phyloP scores from a whole-genome alignment of 2,797 vertebrate genomes.

The Enteromius trimaculatus region DNA sequence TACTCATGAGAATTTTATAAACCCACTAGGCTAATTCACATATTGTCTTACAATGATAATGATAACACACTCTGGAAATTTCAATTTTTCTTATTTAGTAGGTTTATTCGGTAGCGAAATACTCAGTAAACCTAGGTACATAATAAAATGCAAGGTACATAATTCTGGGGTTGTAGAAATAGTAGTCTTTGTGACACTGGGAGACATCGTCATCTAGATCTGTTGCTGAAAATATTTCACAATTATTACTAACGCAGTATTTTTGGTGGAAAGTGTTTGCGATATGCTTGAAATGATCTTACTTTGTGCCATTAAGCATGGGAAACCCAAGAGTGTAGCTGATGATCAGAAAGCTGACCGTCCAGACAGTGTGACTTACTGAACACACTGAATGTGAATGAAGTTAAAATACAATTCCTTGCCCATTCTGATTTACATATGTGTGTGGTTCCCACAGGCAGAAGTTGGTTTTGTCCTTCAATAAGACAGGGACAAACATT shows the following conservation, averaged over 20 bases:
- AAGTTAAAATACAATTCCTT: no score
- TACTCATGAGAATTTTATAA: background rate
- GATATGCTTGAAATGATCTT: slow-evolving; percentile 17
- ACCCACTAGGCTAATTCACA: background rate
- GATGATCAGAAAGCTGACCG: slow-evolving; percentile 11
- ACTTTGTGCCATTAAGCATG: slow-evolving; percentile 1
- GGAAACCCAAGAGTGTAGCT: no score
- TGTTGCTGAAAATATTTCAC: background rate
- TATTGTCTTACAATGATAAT: no score
- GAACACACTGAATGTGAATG: background rate
- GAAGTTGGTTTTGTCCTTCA: background rate
- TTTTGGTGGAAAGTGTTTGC: background rate
- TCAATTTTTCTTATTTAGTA: no score
- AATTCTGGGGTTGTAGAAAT: no score
- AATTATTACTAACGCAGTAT: no score
- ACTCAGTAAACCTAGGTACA: no score
- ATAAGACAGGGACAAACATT: slow-evolving; percentile 33
- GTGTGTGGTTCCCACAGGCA: slow-evolving; percentile 21
- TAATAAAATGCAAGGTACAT: no score
- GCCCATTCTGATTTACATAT: background rate
- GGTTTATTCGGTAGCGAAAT: no score
- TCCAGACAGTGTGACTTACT: slow-evolving; percentile 13
- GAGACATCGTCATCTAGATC: background rate
- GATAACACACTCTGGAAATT: no score
- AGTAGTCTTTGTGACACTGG: background rate